Evolutionary conservation across 2,888 invertebrate species (phyloP).

Genomic region (Ochropleura plecta): DNA sequence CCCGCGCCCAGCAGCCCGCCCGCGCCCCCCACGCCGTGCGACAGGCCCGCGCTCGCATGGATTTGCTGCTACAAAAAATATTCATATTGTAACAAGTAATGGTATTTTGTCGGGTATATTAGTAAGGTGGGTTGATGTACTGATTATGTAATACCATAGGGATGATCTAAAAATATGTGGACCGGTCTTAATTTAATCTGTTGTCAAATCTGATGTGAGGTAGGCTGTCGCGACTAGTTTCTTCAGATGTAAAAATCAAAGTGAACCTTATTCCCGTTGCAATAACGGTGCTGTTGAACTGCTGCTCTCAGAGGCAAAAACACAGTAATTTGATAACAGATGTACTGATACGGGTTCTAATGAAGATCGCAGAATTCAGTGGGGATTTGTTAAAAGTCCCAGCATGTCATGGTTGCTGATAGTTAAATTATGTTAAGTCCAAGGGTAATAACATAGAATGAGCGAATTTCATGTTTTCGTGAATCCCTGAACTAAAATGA

Average conservation of each 20-base stretch:
- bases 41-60: constrained; percentile 95
- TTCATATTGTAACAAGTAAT: constrained; percentile 32
- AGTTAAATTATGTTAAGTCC: background rate
- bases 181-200: background rate
- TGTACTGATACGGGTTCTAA: background rate
- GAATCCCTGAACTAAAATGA: background rate
- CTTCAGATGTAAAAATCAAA: background rate
- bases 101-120: constrained; percentile 19
- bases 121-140: constrained; percentile 12
- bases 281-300: background rate
- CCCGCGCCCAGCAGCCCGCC: constrained; percentile 70
- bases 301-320: background rate
- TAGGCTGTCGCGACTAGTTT: background rate
- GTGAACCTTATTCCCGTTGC: background rate
- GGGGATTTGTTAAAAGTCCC: background rate
- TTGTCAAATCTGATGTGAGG: constrained; percentile 7
- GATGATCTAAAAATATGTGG: constrained; percentile 5
- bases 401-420: background rate
- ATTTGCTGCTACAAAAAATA: constrained; percentile 94
- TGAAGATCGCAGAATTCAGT: background rate
- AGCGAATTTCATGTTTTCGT: background rate
- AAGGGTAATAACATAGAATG: background rate
- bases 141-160: background rate
- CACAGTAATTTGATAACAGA: background rate
- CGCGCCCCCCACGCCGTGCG: constrained; percentile 87